Conservation (phyloP, 1,140 invertebrate species). For the Scaptodrosophila lebanonensis region DNA sequence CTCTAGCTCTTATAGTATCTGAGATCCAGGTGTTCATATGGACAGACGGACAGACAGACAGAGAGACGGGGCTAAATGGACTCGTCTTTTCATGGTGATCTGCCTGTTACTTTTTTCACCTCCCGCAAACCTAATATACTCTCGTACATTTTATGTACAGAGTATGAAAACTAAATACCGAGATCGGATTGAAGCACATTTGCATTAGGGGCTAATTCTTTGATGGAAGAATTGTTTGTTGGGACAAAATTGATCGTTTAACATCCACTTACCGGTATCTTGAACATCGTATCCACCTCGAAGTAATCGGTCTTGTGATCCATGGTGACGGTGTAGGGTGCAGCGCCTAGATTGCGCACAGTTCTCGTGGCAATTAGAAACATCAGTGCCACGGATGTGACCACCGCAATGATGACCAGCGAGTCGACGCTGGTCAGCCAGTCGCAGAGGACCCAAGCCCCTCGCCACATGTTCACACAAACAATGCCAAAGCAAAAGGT, state of each 20-base stretch:
- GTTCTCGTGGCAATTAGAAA: constrained; percentile 82
- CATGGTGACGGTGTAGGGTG: constrained; percentile 86
- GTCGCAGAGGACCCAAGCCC: constrained; percentile 87
- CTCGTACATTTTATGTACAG: no score
- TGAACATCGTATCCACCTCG: constrained; percentile 89
- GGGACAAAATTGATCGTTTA: not conserved
- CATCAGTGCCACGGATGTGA: constrained; percentile 81
- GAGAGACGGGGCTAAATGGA: no score
- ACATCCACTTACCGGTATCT: constrained; percentile 82
- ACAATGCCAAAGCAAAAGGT: constrained; percentile 86
- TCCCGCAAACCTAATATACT: no score
- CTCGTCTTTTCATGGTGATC: no score
- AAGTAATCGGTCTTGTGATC: constrained; percentile 88
- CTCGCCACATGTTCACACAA: constrained; percentile 91
- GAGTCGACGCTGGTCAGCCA: constrained; percentile 82
- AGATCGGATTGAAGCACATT: no score
- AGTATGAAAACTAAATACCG: no score
- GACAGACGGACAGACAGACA: no score
- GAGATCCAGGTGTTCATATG: no score
- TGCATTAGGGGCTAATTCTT: no score
- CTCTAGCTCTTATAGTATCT: no score
- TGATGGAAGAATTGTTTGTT: no score
- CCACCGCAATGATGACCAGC: constrained; percentile 80
- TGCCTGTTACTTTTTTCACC: no score
- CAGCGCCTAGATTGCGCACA: constrained; percentile 87